These are phyloP conservation scores for Bos taurus DNA, from an alignment of 2,113 vertebrate species.

Conservation along the genomic window ARS-UCD2.0 NC_037330.1:37412501-37413000, in stretches of 20 bases:
- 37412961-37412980: neutral
- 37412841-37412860: neutral
- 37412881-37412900: neutral
- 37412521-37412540: neutral
- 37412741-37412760: neutral
- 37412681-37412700: neutral
- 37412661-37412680: neutral
- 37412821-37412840: neutral
- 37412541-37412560: neutral
- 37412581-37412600: neutral
- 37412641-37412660: neutral
- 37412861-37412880: neutral
- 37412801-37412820: neutral
- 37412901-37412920: neutral
- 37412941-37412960: neutral
- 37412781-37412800: neutral
- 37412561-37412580: neutral
- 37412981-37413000: neutral
- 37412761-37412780: neutral
- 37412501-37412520: neutral
- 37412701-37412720: neutral
- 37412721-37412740: fast-evolving
- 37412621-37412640: neutral
- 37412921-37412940: neutral
- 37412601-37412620: neutral